A percentile compares a stretch with the other conserved stretches of the same genome.
Conservation (phyloP, 2,888 invertebrate genomes). For the Arctia plantaginis region DNA sequence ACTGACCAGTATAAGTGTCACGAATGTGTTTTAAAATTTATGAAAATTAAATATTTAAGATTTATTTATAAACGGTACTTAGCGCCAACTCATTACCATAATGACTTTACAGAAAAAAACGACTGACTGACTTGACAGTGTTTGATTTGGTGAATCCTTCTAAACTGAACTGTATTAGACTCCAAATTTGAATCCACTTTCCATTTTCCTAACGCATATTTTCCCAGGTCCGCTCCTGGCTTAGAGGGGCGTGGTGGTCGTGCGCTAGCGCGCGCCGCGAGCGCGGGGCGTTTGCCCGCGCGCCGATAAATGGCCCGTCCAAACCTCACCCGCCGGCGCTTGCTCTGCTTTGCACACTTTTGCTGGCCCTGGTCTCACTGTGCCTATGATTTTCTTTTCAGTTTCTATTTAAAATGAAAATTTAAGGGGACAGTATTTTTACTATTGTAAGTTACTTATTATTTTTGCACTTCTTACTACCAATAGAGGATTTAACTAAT, state of each 20-base stretch:
- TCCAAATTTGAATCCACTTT: background rate
- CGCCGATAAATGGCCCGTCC: conserved; percentile 72
- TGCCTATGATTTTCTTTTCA: conserved; percentile 19
- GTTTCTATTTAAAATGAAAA: conserved; percentile 7
- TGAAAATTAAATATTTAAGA: too few relatives aligned
- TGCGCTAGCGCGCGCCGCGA: conserved; percentile 64
- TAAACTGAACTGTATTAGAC: background rate
- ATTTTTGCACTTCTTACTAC: background rate
- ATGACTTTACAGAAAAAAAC: too few relatives aligned
- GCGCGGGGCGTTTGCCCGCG: conserved; percentile 68
- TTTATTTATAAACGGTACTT: background rate
- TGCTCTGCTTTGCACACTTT: conserved; percentile 71
- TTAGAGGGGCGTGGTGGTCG: conserved; percentile 71
- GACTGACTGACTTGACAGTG: background rate
- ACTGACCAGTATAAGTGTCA: background rate
- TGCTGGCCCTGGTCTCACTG: conserved; percentile 33
- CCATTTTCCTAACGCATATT: conserved; percentile 3
- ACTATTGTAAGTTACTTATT: background rate
- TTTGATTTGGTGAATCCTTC: background rate
- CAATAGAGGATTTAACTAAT: background rate
- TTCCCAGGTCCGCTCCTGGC: conserved; percentile 63
- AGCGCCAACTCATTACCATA: background rate
- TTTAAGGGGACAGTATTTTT: background rate
- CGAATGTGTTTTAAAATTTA: background rate
- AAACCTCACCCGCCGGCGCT: conserved; percentile 67